Evolutionary conservation across 2,113 vertebrate genomes (phyloP).

Genomic region (Dicrurus megarhynchus): DNA sequence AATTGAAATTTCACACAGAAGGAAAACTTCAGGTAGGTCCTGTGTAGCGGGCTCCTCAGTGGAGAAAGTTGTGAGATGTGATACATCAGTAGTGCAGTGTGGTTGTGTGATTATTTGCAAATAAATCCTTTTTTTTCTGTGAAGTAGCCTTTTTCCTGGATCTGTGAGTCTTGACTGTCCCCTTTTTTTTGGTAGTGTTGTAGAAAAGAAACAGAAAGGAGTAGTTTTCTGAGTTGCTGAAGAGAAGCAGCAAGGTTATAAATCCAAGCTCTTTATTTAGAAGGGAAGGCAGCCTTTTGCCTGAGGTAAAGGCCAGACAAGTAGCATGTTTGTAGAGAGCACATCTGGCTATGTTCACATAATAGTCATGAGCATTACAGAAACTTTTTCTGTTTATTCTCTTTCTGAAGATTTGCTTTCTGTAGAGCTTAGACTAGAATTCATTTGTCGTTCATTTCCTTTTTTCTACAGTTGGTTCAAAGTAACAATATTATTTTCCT

Average conservation of each 20-base stretch:
- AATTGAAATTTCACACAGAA: neutral
- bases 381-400: neutral
- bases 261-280: neutral
- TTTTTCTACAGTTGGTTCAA: neutral
- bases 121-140: neutral
- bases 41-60: accelerated
- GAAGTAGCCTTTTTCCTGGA: neutral
- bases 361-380: neutral
- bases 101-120: neutral
- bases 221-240: neutral
- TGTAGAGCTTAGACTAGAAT: neutral
- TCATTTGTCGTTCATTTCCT: neutral
- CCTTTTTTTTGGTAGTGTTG: neutral
- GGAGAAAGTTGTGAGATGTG: neutral
- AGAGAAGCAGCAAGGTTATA: neutral
- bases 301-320: neutral
- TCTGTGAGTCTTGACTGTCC: neutral
- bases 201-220: neutral
- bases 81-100: neutral
- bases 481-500: neutral
- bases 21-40: neutral
- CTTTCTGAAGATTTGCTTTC: neutral
- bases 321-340: neutral
- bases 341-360: neutral
- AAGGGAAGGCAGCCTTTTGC: neutral